These are phyloP conservation scores for Ahaetulla prasina DNA, from an alignment of 2,113 vertebrate species.

Conservation along the genomic window DNA sequence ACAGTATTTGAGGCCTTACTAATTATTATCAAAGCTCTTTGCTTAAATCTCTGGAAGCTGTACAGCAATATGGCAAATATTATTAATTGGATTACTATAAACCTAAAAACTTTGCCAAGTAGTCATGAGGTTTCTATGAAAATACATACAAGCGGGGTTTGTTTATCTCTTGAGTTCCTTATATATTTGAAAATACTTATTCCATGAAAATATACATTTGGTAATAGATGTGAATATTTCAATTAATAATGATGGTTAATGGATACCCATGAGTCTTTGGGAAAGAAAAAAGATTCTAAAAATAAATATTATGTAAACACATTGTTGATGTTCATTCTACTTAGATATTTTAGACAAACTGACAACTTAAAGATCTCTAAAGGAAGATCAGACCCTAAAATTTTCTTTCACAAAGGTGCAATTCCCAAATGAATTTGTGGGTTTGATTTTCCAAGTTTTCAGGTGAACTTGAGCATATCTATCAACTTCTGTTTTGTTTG, in stretches of 20 bases:
- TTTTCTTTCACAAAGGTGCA: neutral
- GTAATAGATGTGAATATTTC: neutral
- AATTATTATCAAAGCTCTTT: neutral
- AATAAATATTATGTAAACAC: neutral
- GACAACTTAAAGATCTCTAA: neutral
- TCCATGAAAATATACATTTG: neutral
- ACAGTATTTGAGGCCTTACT: neutral
- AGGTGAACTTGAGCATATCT: neutral
- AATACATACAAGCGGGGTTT: neutral
- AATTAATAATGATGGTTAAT: neutral
- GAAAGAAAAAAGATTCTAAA: neutral
- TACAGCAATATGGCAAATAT: neutral
- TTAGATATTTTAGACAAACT: neutral
- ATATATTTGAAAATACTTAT: neutral
- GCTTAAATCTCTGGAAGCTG: neutral
- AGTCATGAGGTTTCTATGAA: neutral
- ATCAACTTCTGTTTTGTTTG: neutral
- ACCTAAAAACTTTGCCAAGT: neutral
- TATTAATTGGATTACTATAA: neutral
- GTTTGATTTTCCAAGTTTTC: neutral
- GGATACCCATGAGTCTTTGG: neutral
- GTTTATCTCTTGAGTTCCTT: neutral
- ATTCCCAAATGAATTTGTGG: neutral
- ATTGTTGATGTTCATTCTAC: neutral
- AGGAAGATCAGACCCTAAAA: neutral